Evolutionary conservation across 2,888 invertebrate genomes (phyloP).

Genomic region (Charanyca ferruginea): DNA sequence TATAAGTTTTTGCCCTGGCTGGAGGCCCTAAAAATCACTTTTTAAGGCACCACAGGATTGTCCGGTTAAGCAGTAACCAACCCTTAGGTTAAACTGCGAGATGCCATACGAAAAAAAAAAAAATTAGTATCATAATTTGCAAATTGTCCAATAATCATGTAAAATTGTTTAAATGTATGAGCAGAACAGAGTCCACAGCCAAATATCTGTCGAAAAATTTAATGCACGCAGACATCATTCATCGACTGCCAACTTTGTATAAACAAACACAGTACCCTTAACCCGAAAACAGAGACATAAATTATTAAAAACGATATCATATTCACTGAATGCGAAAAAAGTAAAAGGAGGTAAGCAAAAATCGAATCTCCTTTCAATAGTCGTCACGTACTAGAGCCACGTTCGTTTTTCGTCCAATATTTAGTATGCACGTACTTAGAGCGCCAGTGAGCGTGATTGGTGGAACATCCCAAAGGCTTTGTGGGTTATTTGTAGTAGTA

Average conservation of each 20-base stretch:
- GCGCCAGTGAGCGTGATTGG: conserved; percentile 69
- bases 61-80: no score
- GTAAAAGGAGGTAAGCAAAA: conserved; percentile 45
- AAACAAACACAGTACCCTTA: conserved; percentile 44
- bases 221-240: conserved; percentile 45
- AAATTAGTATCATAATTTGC: conserved; percentile 18
- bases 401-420: conserved; percentile 68
- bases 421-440: conserved; percentile 67
- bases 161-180: conserved; percentile 28
- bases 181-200: conserved; percentile 15
- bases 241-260: conserved; percentile 27
- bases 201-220: conserved; percentile 47
- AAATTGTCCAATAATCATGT: conserved; percentile 19
- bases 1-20: no score
- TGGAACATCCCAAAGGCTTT: conserved; percentile 71
- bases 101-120: no score
- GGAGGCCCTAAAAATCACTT: no score
- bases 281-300: conserved; percentile 55
- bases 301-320: conserved; percentile 58
- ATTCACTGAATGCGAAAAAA: conserved; percentile 56
- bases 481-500: conserved; percentile 73
- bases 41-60: no score
- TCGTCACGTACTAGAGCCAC: conserved; percentile 55
- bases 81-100: no score
- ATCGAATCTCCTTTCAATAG: conserved; percentile 61